Evolutionary conservation across 2,888 invertebrate genomes (phyloP), one percentile per base, ranked within the genome.

Genomic region (Aphidoletes aphidimyza): DNA sequence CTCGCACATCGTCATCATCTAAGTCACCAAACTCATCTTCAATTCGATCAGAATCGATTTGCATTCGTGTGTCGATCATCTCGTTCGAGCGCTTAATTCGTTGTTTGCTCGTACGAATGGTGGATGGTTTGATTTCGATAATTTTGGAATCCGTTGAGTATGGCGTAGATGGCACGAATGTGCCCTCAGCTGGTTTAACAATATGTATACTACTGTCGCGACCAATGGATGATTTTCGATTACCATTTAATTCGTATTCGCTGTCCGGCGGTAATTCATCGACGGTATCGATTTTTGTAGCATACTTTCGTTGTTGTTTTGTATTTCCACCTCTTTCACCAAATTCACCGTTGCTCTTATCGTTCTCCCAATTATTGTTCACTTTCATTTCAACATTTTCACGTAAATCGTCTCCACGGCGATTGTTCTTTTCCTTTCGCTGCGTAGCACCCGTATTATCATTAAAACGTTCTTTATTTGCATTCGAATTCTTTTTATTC

Each of bases 161-260:
- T 0, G 89, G 89, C 0, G 89, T 89, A 69, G 90, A 89, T 37
- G 89, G 89, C 30, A 89, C 87, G 14, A 81, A 81, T 49, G 89
- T 34, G 37, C 39, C 89, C 17, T 86, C 86, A n/a, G 88, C 89
- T 84, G 89, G 86, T 85, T 88, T 88, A 1, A 90, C 89, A 54
- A 89, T 89, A 85, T 89, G 90, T 0, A 90, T 90, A 85, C 88
- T 88, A 86, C 90, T 90, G 84, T 90, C 90, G n/a, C 88, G 88
- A 0, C 88, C 87, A n/a, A 88, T 88, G 42, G 81, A 54, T 30
- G 84, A 85, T 42, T 84, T 85, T 26, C 39, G 81, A 81, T 81
- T 81, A 37, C 37, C 6, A n/a, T 42, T 42, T 30, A 42, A 14
- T 26, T 45, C 83, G 37, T 83, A 26, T 83, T 45, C 83, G 45